Conservation (phyloP, 2,113 vertebrate species). For the Xiphias gladius region DNA sequence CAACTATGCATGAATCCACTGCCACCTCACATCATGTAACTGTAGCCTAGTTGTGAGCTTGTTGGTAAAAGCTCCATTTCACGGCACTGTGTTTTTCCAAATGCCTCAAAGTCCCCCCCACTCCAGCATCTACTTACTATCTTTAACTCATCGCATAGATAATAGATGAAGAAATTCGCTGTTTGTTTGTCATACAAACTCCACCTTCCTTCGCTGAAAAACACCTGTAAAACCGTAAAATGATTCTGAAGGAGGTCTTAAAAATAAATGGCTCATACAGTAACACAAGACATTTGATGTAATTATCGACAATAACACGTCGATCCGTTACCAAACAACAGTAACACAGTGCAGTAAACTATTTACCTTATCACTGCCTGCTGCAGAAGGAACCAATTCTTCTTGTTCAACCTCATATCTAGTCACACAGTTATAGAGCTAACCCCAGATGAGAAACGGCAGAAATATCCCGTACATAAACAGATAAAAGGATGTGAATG, state of each 20-base stretch:
- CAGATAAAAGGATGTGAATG: slow-evolving; percentile 4
- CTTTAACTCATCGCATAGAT: background rate
- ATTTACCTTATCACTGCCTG: background rate
- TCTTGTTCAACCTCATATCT: slow-evolving; percentile 61
- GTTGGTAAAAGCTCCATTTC: slow-evolving; percentile 42
- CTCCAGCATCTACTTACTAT: slow-evolving; percentile 5
- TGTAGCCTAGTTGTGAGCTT: slow-evolving; percentile 36
- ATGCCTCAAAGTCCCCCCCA: slow-evolving; percentile 13
- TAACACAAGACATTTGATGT: background rate
- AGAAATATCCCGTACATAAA: slow-evolving; percentile 40
- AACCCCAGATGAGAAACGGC: slow-evolving; percentile 46
- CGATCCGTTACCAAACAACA: background rate
- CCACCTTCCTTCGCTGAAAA: background rate
- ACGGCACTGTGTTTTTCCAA: slow-evolving; percentile 5
- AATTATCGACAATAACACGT: background rate
- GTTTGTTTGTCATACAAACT: background rate
- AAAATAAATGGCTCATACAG: background rate
- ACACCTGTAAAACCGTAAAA: background rate
- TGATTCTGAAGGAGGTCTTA: background rate
- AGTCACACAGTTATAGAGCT: background rate
- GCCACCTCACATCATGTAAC: slow-evolving; percentile 9
- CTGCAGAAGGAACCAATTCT: slow-evolving; percentile 54
- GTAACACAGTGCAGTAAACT: background rate
- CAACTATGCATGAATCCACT: slow-evolving; percentile 12
- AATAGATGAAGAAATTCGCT: background rate